Conservation (phyloP, 2,888 invertebrate species). For the Plagiodera versicolora region DNA sequence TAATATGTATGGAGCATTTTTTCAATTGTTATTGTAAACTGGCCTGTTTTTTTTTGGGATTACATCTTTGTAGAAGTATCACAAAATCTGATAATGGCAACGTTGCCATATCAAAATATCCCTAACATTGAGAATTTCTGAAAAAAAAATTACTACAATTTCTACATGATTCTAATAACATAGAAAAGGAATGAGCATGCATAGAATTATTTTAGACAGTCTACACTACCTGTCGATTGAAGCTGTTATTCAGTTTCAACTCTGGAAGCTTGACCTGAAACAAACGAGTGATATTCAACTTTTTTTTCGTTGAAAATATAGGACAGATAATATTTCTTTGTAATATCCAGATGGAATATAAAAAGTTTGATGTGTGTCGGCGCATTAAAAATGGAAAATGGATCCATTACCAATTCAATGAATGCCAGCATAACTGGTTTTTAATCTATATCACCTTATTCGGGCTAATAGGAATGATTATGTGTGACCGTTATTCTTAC, state of each 20-base stretch:
- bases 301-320: too few species aligned
- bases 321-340: neutral
- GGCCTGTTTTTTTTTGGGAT: too few species aligned
- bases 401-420: neutral
- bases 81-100: too few species aligned
- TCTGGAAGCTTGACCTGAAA: constrained; percentile 19
- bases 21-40: too few species aligned
- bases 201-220: neutral
- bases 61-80: too few species aligned
- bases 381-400: neutral
- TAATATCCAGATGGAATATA: neutral
- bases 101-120: too few species aligned
- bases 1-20: too few species aligned
- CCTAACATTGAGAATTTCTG: too few species aligned
- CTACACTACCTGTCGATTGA: constrained; percentile 23
- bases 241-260: constrained; percentile 15
- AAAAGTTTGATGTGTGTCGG: neutral
- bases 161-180: neutral
- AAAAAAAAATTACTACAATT: neutral
- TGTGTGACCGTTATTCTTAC: neutral
- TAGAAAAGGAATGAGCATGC: neutral
- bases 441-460: neutral
- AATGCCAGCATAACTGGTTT: neutral
- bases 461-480: neutral
- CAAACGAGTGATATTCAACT: too few species aligned